Evolutionary conservation across 2,113 vertebrate genomes (phyloP), one percentile per base, ranked within the genome.

Genomic region (Lutjanus erythropterus): DNA sequence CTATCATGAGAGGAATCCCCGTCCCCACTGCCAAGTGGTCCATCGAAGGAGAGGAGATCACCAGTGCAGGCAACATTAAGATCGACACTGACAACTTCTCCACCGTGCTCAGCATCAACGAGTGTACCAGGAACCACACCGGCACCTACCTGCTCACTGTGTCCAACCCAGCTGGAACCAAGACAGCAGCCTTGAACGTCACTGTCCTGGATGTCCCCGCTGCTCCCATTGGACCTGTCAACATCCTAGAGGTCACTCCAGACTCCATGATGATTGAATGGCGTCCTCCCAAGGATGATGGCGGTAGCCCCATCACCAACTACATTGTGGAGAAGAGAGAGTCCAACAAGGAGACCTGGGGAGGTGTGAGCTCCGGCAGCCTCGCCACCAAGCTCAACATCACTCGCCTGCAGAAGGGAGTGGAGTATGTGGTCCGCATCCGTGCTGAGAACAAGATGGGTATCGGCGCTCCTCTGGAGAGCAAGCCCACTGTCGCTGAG

Each of bases 371-470:
- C 88, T 96, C 97, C 53, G 96, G 96, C 83, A 95, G 96, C 88
- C 96, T 94, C n/a, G 95, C 95, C 52, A 98, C 97, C 35, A 94
- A 95, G 82, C 93, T 99, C 62, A 98, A 95, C 83, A 94, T 99
- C 85, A 94, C 95, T 71, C 96, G 98, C 81, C 94, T 99, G 64
- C 97, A 98, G 84, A 98, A 96, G 83, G 98, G 97, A 55, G 94
- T 71, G 81, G 98, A 99, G 94, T 99, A 99, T 72, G 86, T 99
- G 80, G 94, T 99, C 80, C 96, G 98, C 77, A 97, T 99, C 55
- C 95, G 95, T 75, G 98, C 98, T 75, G 96, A 97, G 91, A 99
- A 99, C 92, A 99, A 99, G 85, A 98, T 99, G 94, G 98, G 98
- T 75, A 94, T 97, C 44, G 98, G 98, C 46, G 96, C 96, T 80